Percentiles rank a stretch among this genome's conserved stretches.
Conservation (phyloP, 2,113 vertebrate species). For the Prionailurus viverrinus region DNA sequence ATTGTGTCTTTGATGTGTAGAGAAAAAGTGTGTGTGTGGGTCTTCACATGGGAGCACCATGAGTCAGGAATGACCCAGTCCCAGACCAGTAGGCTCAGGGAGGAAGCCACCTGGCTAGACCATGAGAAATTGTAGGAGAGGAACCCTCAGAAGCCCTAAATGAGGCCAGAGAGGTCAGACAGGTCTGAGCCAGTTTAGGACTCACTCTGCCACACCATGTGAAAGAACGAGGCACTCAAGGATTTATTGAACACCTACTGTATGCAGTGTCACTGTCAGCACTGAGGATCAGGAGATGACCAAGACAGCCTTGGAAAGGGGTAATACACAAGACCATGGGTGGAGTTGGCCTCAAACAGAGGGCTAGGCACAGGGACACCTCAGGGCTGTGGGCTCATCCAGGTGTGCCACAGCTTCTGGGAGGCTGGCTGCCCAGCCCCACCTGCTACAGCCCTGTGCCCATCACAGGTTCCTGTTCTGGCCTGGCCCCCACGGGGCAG, state of each 20-base stretch:
- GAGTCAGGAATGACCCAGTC: not conserved
- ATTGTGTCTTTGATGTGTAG: not conserved
- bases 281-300: not conserved
- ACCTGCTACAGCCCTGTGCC: not conserved
- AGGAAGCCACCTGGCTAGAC: not conserved
- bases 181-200: not conserved
- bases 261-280: not conserved
- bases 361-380: too few relatives aligned
- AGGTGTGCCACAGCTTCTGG: not conserved
- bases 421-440: not conserved
- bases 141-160: not conserved
- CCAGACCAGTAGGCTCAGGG: not conserved
- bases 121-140: not conserved
- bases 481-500: not conserved
- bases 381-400: not conserved
- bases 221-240: not conserved
- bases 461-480: not conserved
- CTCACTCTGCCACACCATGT: not conserved
- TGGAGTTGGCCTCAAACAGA: not conserved
- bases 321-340: not conserved
- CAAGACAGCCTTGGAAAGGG: not conserved
- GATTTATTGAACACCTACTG: not conserved
- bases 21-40: too few relatives aligned
- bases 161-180: not conserved
- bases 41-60: not conserved